Conservation (phyloP, 1,140 invertebrate genomes). For the Papilio helenus region DNA sequence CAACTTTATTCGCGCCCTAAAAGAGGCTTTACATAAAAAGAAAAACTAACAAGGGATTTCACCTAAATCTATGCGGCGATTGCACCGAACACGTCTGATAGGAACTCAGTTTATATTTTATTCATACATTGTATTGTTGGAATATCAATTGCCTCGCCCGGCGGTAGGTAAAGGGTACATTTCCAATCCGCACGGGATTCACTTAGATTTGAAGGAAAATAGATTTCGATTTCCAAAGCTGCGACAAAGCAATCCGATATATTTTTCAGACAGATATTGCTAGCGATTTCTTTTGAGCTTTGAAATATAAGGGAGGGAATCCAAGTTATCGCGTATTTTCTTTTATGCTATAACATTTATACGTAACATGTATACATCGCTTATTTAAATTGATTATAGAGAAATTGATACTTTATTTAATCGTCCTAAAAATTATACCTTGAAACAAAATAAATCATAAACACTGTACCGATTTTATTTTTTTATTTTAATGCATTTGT, state of each 20-base stretch:
- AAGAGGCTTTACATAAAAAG: slow-evolving; percentile 38
- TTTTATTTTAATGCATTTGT: too few species aligned
- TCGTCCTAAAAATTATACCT: background rate
- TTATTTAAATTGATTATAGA: background rate
- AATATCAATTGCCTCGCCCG: slow-evolving; percentile 83
- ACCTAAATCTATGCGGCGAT: slow-evolving; percentile 72
- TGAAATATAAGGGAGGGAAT: slow-evolving; percentile 81
- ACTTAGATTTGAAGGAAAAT: slow-evolving; percentile 83
- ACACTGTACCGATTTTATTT: too few species aligned
- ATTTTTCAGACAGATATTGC: slow-evolving; percentile 83
- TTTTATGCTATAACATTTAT: slow-evolving; percentile 47
- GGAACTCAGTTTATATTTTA: slow-evolving; percentile 82
- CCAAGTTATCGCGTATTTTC: slow-evolving; percentile 68
- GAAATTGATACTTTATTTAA: background rate
- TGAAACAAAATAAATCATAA: too few species aligned
- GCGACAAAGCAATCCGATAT: slow-evolving; percentile 83
- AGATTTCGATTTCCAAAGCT: slow-evolving; percentile 83
- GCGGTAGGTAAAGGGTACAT: slow-evolving; percentile 83
- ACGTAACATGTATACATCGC: background rate
- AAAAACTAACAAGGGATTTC: slow-evolving; percentile 41
- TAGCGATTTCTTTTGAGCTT: slow-evolving; percentile 83
- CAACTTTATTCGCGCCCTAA: slow-evolving; percentile 1
- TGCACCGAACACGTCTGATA: slow-evolving; percentile 74
- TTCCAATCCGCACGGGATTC: slow-evolving; percentile 83
- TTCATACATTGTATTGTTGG: slow-evolving; percentile 83